Base-by-base conservation (phyloP, 2,797 vertebrate genomes). In the Holocentrus rufus region DNA sequence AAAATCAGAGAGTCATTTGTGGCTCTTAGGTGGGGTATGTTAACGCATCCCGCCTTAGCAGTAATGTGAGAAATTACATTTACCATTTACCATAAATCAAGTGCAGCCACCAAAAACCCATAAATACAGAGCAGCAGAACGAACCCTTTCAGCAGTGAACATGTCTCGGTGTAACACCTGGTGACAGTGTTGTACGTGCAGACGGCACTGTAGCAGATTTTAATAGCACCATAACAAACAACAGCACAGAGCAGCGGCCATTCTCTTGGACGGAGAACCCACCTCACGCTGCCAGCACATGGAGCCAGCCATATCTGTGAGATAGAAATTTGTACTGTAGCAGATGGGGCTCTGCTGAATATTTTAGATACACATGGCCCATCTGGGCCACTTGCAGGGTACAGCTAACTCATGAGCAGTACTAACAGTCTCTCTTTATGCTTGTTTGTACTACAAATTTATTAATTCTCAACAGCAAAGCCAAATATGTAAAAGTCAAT, bases 291-390 rank as follows among this genome's bases (percentile, higher is more conserved):
- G 89, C 88, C 89, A 92, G 80, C 87, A 57, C 81, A 66, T 14
- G 31, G 61, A 88, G 85, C 88, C 87, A 90, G 77, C 50, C 59
- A 23, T 74, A 69, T 84, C 76, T 79, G 80, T 65, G 83, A 76
- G 79, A 86, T 69, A 39, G 77, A 87, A 83, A 89, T 83, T 86
- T 86, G 80, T 84, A 86, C 69, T 62, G 77, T 75, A 87, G 85
- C 89, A 90, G 86, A 90, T 91, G 88, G 86, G 80, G 57, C 87
- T 85, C 76, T 74, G 71, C 81, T 87, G 85, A 90, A 89, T 89
- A 85, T 86, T 92, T 89, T 81, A 87, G 77, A 87, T 77, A 72
- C 81, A 84, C 84, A 74, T 0, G 25, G 76, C 79, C 87, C 88
- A 88, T 88, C 85, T 88, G 88, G 79, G 64, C 71, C 25, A 67